Evolutionary conservation across 2,797 vertebrate genomes (phyloP).

Genomic region (Sparus aurata): DNA sequence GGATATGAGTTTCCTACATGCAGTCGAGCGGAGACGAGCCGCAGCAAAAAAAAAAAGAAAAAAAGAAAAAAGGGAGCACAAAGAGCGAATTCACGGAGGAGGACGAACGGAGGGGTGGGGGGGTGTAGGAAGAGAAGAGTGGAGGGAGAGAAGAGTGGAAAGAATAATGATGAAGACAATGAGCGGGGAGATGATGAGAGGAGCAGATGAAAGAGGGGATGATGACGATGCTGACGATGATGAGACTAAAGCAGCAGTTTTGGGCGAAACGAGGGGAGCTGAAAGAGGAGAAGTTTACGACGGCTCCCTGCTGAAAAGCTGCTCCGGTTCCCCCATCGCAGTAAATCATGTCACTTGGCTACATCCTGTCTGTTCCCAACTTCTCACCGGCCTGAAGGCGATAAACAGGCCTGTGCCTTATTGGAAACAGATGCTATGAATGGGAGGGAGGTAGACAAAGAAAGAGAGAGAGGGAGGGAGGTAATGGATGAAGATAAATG

Average conservation of each 20-base stretch:
- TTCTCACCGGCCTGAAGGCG: slow-evolving; percentile 68
- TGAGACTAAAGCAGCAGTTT: slow-evolving; percentile 55
- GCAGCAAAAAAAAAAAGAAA: slow-evolving; percentile 6
- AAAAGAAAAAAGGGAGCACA: slow-evolving; percentile 45
- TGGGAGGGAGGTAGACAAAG: slow-evolving; percentile 13
- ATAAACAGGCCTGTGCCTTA: slow-evolving; percentile 63
- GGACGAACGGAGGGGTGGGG: not conserved
- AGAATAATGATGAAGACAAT: slow-evolving; percentile 66
- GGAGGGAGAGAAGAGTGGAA: slow-evolving; percentile 21
- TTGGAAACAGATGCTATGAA: slow-evolving; percentile 77
- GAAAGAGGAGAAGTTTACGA: slow-evolving; percentile 52
- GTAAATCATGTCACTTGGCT: slow-evolving; percentile 74
- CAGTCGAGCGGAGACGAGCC: slow-evolving; percentile 33
- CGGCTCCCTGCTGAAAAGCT: slow-evolving; percentile 48
- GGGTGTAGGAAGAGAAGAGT: not conserved
- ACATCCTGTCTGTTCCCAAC: slow-evolving; percentile 76
- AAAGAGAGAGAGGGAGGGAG: not conserved
- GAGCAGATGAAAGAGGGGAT: slow-evolving; percentile 62
- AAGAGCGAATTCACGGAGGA: slow-evolving; percentile 65
- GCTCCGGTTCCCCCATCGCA: slow-evolving; percentile 37
- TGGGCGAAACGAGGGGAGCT: not conserved
- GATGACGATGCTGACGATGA: slow-evolving; percentile 53
- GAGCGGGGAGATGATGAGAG: slow-evolving; percentile 61
- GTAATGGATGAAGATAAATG: not conserved
- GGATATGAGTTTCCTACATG: slow-evolving; percentile 38